phyloP scores from a whole-genome alignment of 2,888 invertebrate genomes.

The Orthosia cruda region DNA sequence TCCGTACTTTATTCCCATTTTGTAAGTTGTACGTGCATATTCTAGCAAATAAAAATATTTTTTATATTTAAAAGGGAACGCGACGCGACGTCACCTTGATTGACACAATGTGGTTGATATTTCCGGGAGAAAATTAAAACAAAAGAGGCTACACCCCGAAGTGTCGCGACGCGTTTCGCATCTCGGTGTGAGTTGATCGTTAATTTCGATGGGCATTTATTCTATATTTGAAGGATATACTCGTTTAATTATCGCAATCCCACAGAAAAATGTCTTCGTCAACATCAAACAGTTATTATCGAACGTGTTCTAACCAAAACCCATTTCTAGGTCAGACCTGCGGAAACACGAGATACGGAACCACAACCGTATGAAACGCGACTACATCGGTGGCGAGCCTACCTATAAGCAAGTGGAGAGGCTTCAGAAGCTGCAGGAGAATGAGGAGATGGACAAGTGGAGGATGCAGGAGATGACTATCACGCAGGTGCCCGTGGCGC shows the following conservation, averaged over 20 bases:
- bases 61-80: too few species aligned
- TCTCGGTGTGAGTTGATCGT: too few species aligned
- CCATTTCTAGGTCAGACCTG: conserved; percentile 83
- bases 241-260: too few species aligned
- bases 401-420: conserved; percentile 88
- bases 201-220: too few species aligned
- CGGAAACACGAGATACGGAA: conserved; percentile 89
- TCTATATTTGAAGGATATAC: too few species aligned
- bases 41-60: too few species aligned
- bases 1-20: too few species aligned
- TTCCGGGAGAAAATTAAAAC: conserved; percentile 13
- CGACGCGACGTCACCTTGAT: too few species aligned
- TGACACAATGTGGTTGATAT: background rate
- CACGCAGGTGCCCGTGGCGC: conserved; percentile 73
- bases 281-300: background rate
- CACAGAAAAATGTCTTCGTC: background rate
- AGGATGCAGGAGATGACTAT: conserved; percentile 66
- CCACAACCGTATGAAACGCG: conserved; percentile 88
- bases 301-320: conserved; percentile 15
- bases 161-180: too few species aligned
- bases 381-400: conserved; percentile 88
- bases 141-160: background rate
- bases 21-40: too few species aligned
- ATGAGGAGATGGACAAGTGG: conserved; percentile 71
- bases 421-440: conserved; percentile 82